These are phyloP conservation scores for Pteropus alecto DNA, from an alignment of 2,113 vertebrate species.

Conservation along the genomic window DNA sequence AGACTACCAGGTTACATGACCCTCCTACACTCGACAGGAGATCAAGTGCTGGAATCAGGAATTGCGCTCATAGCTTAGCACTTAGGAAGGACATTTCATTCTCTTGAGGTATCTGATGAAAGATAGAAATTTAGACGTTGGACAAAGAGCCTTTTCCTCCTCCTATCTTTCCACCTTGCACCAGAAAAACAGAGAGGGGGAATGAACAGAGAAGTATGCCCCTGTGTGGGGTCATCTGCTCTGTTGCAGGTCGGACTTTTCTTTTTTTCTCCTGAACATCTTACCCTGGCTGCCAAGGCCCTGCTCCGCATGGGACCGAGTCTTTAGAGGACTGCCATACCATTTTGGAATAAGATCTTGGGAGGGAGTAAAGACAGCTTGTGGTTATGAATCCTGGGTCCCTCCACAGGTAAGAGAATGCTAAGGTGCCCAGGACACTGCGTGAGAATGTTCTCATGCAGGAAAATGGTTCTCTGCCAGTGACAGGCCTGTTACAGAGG, in stretches of 20 bases:
- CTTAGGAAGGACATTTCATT: neutral
- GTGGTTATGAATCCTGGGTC: neutral
- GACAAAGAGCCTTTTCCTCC: neutral
- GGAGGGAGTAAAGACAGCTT: slow-evolving; percentile 57
- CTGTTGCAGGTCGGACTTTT: neutral
- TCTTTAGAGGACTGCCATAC: neutral
- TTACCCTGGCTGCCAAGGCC: neutral
- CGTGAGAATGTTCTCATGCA: neutral
- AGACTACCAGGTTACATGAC: no score
- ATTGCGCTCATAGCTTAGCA: neutral
- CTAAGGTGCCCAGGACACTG: neutral
- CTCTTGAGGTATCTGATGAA: neutral
- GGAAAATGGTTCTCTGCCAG: neutral
- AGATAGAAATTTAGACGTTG: neutral
- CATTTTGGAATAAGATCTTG: slow-evolving; percentile 39
- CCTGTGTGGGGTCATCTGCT: neutral
- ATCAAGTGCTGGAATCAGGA: neutral
- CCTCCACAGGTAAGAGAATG: neutral
- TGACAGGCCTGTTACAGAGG: neutral
- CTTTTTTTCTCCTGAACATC: neutral
- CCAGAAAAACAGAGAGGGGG: neutral
- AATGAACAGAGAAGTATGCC: neutral
- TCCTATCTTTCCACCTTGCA: neutral
- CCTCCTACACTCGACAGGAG: neutral
- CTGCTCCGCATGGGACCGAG: neutral